These are phyloP conservation scores for Siniperca undulata DNA, from an alignment of 2,797 vertebrate species.

Conservation along the genomic window DNA sequence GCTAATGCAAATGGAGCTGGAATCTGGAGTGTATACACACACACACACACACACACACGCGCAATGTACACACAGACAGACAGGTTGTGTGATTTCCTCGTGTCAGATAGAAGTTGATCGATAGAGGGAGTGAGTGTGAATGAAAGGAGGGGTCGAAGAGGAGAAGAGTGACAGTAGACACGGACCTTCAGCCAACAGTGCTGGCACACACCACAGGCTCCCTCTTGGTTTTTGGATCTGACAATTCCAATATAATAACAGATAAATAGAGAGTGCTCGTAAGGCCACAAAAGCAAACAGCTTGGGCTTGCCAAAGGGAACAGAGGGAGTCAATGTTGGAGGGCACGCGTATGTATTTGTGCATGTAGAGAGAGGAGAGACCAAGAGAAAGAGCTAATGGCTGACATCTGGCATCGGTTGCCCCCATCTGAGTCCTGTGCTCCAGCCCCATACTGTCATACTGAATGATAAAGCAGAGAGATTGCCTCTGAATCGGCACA, in stretches of 20 bases:
- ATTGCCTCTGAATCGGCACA: slow-evolving; percentile 90
- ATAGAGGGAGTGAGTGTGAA: slow-evolving; percentile 60
- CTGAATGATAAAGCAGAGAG: slow-evolving; percentile 90
- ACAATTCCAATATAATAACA: slow-evolving; percentile 86
- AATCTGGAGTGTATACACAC: slow-evolving; percentile 33
- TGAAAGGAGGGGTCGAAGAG: slow-evolving; percentile 47
- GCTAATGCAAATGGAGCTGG: slow-evolving; percentile 58
- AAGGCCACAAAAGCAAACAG: slow-evolving; percentile 86
- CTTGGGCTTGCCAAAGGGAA: slow-evolving; percentile 84
- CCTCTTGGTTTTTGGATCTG: slow-evolving; percentile 83
- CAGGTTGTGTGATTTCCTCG: slow-evolving; percentile 40
- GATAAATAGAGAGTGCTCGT: slow-evolving; percentile 85
- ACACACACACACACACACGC: background rate
- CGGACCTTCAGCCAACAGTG: slow-evolving; percentile 72
- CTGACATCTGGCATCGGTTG: slow-evolving; percentile 81
- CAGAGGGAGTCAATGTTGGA: slow-evolving; percentile 78
- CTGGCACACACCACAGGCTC: slow-evolving; percentile 73
- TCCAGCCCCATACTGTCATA: slow-evolving; percentile 82
- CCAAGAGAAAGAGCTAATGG: slow-evolving; percentile 76
- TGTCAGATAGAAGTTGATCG: slow-evolving; percentile 58
- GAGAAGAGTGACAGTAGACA: slow-evolving; percentile 55
- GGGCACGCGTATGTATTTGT: slow-evolving; percentile 73
- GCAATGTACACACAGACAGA: slow-evolving; percentile 25
- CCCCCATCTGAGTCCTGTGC: slow-evolving; percentile 75
- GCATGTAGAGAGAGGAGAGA: slow-evolving; percentile 69